These are phyloP conservation scores for Peromyscus melanophrys DNA, from an alignment of 2,797 vertebrate species.

Conservation along the genomic window DNA sequence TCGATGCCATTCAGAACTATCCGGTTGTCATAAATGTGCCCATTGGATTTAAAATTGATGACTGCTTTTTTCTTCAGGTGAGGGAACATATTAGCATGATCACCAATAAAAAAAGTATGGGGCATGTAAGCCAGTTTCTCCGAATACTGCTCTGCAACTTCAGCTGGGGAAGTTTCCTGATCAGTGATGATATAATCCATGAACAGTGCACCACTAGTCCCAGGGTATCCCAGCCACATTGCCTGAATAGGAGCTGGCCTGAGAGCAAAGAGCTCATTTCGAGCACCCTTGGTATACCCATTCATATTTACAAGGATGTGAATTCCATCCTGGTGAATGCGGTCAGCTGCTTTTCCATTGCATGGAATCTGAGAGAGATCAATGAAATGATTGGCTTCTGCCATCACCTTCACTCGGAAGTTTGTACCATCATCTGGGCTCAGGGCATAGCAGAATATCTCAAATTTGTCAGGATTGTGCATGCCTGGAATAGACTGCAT, in stretches of 20 bases:
- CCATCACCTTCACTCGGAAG: constrained; percentile 98
- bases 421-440: constrained; percentile 99
- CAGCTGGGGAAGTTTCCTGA: constrained; percentile 97
- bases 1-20: constrained; percentile 99
- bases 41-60: constrained; percentile 99
- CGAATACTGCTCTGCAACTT: constrained; percentile 98
- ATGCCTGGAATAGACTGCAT: constrained; percentile 99
- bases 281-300: constrained; percentile 98
- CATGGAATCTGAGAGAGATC: constrained; percentile 98
- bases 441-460: constrained; percentile 99
- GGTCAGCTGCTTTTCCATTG: constrained; percentile 99
- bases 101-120: constrained; percentile 98
- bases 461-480: constrained; percentile 99
- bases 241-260: constrained; percentile 95
- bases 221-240: constrained; percentile 99
- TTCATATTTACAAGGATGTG: constrained; percentile 99
- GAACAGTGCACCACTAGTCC: constrained; percentile 98
- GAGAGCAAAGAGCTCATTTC: constrained; percentile 98
- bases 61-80: constrained; percentile 99
- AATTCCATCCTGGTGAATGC: constrained; percentile 98
- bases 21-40: constrained; percentile 99
- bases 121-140: constrained; percentile 99
- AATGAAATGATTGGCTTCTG: constrained; percentile 98
- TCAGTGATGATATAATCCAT: constrained; percentile 99
- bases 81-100: constrained; percentile 99